A percentile compares a stretch with the other conserved stretches of the same genome.
These are phyloP conservation scores for Micromussa lordhowensis DNA, from an alignment of 92 coral and sea anemone species.

Conservation along the genomic window DNA sequence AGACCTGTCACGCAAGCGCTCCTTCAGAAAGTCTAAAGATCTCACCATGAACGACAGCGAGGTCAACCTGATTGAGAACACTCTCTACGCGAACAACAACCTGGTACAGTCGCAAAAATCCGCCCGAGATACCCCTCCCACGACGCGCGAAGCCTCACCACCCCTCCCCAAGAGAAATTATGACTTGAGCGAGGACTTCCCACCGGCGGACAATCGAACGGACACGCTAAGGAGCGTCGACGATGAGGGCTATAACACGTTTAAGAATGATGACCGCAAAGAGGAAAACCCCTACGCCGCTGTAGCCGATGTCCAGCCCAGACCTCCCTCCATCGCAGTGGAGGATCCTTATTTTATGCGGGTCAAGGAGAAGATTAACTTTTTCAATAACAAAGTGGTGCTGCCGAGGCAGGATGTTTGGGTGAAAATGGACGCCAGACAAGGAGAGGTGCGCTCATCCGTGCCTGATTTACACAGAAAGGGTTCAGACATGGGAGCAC, in stretches of 20 bases:
- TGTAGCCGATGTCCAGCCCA: slow-evolving; percentile 35
- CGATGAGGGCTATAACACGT: slow-evolving; percentile 87
- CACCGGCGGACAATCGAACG: slow-evolving; percentile 60
- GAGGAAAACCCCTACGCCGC: slow-evolving; percentile 30
- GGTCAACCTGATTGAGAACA: slow-evolving; percentile 82
- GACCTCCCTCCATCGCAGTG: background rate
- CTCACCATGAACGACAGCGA: slow-evolving; percentile 81
- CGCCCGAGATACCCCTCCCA: slow-evolving; percentile 62
- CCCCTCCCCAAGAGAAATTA: slow-evolving; percentile 74
- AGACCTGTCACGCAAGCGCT: slow-evolving; percentile 75
- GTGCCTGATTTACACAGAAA: slow-evolving; percentile 81
- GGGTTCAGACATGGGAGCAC: slow-evolving; percentile 73
- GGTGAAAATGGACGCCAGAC: slow-evolving; percentile 74
- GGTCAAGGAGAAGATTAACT: slow-evolving; percentile 78
- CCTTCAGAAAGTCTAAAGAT: slow-evolving; percentile 80
- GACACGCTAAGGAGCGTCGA: slow-evolving; percentile 77
- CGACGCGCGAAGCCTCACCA: slow-evolving; percentile 46
- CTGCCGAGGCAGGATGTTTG: slow-evolving; percentile 67
- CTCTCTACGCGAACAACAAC: slow-evolving; percentile 81
- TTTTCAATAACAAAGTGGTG: slow-evolving; percentile 62
- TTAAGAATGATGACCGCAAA: slow-evolving; percentile 37
- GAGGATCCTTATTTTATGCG: slow-evolving; percentile 82
- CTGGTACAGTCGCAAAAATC: slow-evolving; percentile 63
- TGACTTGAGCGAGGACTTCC: slow-evolving; percentile 65
- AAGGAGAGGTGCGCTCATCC: slow-evolving; percentile 62